phyloP scores from a whole-genome alignment of 2,113 vertebrate genomes.

The Vireo altiloquus region DNA sequence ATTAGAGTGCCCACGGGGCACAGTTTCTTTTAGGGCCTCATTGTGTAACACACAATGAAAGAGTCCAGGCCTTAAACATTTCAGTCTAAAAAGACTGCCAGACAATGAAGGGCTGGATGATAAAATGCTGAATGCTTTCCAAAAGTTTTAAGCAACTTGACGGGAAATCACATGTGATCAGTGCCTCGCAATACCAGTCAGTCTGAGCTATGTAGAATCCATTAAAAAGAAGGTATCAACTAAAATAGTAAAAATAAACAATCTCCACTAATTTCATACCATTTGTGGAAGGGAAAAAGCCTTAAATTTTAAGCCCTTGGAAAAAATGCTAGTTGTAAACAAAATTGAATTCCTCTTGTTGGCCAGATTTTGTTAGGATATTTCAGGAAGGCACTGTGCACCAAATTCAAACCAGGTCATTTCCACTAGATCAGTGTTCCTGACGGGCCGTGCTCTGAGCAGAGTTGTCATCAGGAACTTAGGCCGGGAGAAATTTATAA shows the following conservation, averaged over 20 bases:
- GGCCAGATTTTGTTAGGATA: not conserved
- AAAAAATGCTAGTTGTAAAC: not conserved
- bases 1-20: not conserved
- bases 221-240: not conserved
- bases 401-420: not conserved
- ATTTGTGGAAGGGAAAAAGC: not conserved
- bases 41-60: not conserved
- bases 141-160: not conserved
- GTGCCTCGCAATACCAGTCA: not conserved
- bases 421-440: not conserved
- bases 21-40: not conserved
- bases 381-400: not conserved
- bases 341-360: not conserved
- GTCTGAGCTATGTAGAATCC: not conserved
- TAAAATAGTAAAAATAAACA: not conserved
- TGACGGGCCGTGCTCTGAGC: not conserved
- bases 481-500: slow-evolving; percentile 23
- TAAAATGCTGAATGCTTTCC: not conserved
- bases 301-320: not conserved
- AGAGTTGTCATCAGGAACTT: slow-evolving; percentile 25
- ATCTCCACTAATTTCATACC: not conserved
- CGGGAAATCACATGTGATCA: not conserved
- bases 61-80: not conserved
- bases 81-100: not conserved
- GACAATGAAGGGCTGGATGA: not conserved